These are phyloP conservation scores for Petrocephalus microphthalmus DNA, from an alignment of 2,113 vertebrate species.

Conservation along the genomic window DNA sequence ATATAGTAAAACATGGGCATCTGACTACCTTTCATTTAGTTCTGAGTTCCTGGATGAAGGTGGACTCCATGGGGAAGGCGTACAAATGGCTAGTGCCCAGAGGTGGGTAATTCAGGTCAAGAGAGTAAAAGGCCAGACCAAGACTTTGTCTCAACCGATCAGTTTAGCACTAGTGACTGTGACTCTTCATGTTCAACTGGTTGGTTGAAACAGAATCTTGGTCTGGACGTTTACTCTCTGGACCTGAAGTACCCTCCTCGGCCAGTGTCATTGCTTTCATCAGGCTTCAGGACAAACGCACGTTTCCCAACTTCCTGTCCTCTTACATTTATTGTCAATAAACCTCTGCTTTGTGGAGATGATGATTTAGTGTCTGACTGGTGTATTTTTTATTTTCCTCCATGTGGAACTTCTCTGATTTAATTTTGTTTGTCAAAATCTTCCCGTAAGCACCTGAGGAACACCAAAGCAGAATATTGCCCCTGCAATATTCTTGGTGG, in stretches of 20 bases:
- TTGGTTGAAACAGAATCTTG: background rate
- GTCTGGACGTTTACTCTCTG: background rate
- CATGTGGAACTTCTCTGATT: background rate
- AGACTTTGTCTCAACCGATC: no score
- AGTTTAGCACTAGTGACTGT: background rate
- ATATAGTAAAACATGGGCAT: no score
- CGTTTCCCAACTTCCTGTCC: background rate
- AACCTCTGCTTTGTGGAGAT: background rate
- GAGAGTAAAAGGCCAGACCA: no score
- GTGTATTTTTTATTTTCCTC: background rate
- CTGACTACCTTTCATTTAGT: no score
- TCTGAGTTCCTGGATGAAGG: no score
- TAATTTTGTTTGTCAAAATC: background rate
- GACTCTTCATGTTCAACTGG: background rate
- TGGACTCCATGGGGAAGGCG: no score
- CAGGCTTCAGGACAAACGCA: background rate
- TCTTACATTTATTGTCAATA: background rate
- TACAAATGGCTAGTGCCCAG: no score
- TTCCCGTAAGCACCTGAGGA: background rate
- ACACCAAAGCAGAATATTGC: background rate
- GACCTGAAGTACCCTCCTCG: background rate
- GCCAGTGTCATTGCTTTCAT: background rate
- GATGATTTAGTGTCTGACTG: background rate
- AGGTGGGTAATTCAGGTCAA: no score
- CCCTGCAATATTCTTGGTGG: background rate